Conservation (phyloP, 2,797 vertebrate species). For the Apodemus agrarius region DNA sequence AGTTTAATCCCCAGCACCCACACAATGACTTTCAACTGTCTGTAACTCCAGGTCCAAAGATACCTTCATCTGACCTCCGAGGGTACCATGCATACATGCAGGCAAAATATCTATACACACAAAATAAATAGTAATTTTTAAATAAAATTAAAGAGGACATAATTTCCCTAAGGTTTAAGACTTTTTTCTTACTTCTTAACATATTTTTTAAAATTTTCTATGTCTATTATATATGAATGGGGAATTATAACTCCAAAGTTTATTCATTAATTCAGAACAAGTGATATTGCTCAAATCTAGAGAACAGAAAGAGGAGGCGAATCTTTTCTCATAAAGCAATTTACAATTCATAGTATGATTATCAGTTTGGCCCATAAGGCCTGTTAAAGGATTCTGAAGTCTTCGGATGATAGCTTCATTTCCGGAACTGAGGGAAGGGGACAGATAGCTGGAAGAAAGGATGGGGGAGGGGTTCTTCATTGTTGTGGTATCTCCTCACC, state of each 20-base stretch:
- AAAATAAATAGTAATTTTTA: background rate
- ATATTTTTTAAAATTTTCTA: constrained; percentile 35
- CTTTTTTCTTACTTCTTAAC: background rate
- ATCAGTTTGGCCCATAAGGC: background rate
- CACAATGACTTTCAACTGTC: background rate
- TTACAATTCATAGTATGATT: background rate
- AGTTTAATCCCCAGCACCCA: background rate
- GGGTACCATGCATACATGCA: background rate
- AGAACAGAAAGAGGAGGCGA: background rate
- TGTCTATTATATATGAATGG: background rate
- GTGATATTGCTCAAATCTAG: background rate
- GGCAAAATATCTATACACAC: background rate
- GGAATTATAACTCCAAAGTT: constrained; percentile 25
- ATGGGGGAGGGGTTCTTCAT: background rate
- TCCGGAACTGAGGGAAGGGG: background rate
- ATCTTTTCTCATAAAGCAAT: constrained; percentile 1
- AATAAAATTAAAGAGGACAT: background rate
- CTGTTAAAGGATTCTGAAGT: background rate
- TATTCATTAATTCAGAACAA: constrained; percentile 50
- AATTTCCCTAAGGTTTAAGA: background rate
- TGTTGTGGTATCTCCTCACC: background rate
- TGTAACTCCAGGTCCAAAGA: background rate
- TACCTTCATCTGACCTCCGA: background rate
- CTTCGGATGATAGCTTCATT: background rate
- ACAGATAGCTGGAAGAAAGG: background rate